These are phyloP conservation scores for Aurelia aurita DNA, from an alignment of 30 jellyfish, hydroid and myxozoan species.

Conservation along the genomic window DNA sequence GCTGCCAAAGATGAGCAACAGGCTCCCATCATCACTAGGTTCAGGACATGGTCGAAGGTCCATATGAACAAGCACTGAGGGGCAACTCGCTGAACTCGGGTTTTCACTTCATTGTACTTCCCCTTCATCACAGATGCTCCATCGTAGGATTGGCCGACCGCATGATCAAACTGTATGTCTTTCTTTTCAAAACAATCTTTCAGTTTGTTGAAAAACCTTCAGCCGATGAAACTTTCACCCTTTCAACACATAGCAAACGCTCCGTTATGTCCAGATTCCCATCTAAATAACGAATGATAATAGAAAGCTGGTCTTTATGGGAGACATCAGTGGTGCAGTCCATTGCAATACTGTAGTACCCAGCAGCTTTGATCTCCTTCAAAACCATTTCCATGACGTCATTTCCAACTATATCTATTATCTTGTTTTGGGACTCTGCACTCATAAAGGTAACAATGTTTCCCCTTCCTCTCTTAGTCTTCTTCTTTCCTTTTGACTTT, in stretches of 20 bases:
- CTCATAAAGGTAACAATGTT: background rate
- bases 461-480: background rate
- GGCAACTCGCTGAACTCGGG: background rate
- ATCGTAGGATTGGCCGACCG: conserved; percentile 42
- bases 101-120: conserved; percentile 16
- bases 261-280: background rate
- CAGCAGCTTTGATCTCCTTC: conserved; percentile 6
- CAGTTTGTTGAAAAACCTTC: too few relatives aligned
- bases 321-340: conserved; percentile 20
- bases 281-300: conserved; percentile 14
- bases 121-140: conserved; percentile 44
- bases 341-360: conserved; percentile 13
- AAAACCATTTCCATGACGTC: background rate
- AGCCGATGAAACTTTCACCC: background rate
- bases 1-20: conserved; percentile 25
- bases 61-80: conserved; percentile 41
- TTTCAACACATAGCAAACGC: background rate
- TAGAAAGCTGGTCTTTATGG: conserved; percentile 13
- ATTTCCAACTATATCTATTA: background rate
- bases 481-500: background rate
- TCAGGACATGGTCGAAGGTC: too few relatives aligned
- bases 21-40: conserved; percentile 34
- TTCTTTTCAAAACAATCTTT: too few relatives aligned
- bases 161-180: too few relatives aligned
- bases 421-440: conserved; percentile 3